Conservation (phyloP, 2,797 vertebrate genomes). For the Falco biarmicus region DNA sequence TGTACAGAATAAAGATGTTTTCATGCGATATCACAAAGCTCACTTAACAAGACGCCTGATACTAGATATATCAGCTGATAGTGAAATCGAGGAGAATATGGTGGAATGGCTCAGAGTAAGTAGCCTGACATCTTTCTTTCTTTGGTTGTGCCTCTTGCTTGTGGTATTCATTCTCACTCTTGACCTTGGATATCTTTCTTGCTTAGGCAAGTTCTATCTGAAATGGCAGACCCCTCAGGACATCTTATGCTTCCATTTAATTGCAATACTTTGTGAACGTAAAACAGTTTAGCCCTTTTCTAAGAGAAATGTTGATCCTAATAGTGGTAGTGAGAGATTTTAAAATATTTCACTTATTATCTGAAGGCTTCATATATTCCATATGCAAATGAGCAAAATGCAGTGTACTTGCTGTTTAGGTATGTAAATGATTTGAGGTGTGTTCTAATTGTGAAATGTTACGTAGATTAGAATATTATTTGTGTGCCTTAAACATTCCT, state of each 20-base stretch:
- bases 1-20: conserved; percentile 99
- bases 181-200: background rate
- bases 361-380: background rate
- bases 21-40: conserved; percentile 99
- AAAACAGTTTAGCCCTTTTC: background rate
- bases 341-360: background rate
- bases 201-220: background rate
- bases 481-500: background rate
- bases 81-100: conserved; percentile 99
- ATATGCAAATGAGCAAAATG: background rate
- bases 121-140: background rate
- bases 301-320: background rate
- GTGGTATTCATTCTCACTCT: background rate
- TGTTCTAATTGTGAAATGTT: background rate
- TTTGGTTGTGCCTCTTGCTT: background rate
- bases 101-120: conserved; percentile 98
- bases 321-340: background rate
- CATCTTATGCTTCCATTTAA: background rate
- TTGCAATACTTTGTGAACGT: background rate
- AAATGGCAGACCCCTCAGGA: background rate
- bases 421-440: background rate
- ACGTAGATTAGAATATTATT: background rate
- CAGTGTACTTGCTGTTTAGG: background rate
- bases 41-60: conserved; percentile 96
- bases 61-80: conserved; percentile 97